Conservation (phyloP, 2,888 invertebrate species). For the Chrysina gloriosa region DNA sequence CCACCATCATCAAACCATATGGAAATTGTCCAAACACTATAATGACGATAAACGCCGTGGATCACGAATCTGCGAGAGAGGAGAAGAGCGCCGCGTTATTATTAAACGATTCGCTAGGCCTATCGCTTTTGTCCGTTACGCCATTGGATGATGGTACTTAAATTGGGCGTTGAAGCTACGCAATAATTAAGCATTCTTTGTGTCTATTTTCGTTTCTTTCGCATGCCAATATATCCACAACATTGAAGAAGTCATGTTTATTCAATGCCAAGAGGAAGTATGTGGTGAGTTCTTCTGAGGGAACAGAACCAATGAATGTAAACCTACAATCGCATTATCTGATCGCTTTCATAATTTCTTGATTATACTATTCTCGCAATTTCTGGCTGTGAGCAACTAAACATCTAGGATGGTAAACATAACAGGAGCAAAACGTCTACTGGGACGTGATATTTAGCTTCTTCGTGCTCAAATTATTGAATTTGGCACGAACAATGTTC, state of each 20-base stretch:
- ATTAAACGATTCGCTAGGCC: conserved; percentile 22
- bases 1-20: conserved; percentile 61
- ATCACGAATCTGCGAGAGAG: conserved; percentile 48
- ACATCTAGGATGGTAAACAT: no score
- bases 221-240: neutral
- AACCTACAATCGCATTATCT: no score
- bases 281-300: no score
- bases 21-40: conserved; percentile 63
- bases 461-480: no score
- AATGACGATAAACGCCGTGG: conserved; percentile 64
- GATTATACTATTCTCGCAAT: no score
- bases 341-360: no score
- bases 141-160: conserved; percentile 52
- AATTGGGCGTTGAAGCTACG: conserved; percentile 55
- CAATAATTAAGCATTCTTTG: conserved; percentile 37
- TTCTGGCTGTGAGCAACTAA: no score
- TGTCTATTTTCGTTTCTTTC: neutral
- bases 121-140: conserved; percentile 19
- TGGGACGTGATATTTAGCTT: no score
- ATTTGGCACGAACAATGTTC: no score
- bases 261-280: neutral
- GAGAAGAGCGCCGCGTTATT: conserved; percentile 7
- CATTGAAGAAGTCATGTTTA: neutral
- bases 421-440: no score
- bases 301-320: no score